Base-by-base conservation (phyloP, 2,113 vertebrate species). In the Pionites leucogaster region DNA sequence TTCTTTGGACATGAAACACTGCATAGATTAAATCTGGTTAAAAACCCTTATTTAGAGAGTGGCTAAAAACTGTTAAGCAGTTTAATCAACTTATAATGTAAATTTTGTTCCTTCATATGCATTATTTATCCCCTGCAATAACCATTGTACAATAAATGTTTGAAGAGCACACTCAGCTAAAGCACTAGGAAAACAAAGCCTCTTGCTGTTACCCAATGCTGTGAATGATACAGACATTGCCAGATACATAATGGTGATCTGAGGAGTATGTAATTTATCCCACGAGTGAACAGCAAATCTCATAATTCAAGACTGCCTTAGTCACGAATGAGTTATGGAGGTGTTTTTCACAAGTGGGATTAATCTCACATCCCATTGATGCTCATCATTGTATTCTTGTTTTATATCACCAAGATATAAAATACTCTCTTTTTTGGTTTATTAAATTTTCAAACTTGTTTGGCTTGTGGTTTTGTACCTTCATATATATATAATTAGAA, bases 1-100 rank as follows among this genome's bases (percentile, higher is more conserved):
- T 98, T 99, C 98, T 98, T 97, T 97, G 94, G 98, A 98, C 96
- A 96, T 97, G 98, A 98, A 98, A 99, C 98, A 97, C 98, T 98
- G 94, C 87, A 84, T 92, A 98, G 98, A 99, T 98, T 98, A 98
- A 98, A 98, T 97, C 97, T 98, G 97, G 96, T 97, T 97, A 98
- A 97, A 97, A 98, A 98, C 98, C 98, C 97, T 98, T 98, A 97
- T 98, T 98, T 98, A 98, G 98, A 98, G 98, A 98, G 95, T 86
- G 93, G 96, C 97, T 98, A 98, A 99, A 96, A 98, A 99, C 98
- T 98, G 97, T 97, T 98, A 98, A 98, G 98, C 95, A 98, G 97
- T 98, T 96, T 97, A 98, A 98, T 98, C 98, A 98, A 96, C 87
- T 97, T 97, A 97, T 98, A 98, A 98, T 97, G 97, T 93, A 97